These are phyloP conservation scores for Tenualosa ilisha DNA, from an alignment of 2,797 vertebrate genomes.

Conservation along the genomic window DNA sequence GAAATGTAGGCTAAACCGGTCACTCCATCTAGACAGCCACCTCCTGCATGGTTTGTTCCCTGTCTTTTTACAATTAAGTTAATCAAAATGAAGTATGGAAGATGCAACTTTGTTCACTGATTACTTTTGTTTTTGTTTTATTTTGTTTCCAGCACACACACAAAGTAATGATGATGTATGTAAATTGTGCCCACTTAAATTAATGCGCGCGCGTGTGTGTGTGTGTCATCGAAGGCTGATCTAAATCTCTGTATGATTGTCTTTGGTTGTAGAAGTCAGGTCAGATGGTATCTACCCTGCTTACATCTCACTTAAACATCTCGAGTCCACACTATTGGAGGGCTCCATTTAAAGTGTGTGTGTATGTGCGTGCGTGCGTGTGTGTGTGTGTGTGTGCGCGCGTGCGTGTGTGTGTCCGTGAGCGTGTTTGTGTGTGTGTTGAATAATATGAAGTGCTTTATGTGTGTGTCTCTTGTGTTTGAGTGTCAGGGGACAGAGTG, in stretches of 20 bases:
- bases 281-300: neutral
- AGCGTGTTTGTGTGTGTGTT: neutral
- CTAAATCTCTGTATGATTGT: neutral
- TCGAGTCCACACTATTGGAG: neutral
- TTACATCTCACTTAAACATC: neutral
- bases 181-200: slow-evolving; percentile 35
- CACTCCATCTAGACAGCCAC: slow-evolving; percentile 29
- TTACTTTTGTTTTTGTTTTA: neutral
- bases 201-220: slow-evolving; percentile 13
- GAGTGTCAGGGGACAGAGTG: slow-evolving; percentile 1
- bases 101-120: slow-evolving; percentile 24
- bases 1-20: neutral
- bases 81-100: slow-evolving; percentile 31
- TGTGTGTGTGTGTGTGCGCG: neutral
- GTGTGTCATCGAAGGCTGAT: neutral
- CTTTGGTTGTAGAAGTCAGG: neutral
- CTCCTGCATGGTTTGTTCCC: slow-evolving; percentile 84
- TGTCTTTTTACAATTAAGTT: slow-evolving; percentile 68
- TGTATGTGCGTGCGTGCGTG: neutral
- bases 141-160: neutral
- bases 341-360: neutral
- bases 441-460: too few species aligned
- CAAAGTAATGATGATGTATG: slow-evolving; percentile 23
- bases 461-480: neutral
- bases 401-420: neutral